phyloP scores from a whole-genome alignment of 2,797 vertebrate genomes.

The Melanotaenia pygmaea region DNA sequence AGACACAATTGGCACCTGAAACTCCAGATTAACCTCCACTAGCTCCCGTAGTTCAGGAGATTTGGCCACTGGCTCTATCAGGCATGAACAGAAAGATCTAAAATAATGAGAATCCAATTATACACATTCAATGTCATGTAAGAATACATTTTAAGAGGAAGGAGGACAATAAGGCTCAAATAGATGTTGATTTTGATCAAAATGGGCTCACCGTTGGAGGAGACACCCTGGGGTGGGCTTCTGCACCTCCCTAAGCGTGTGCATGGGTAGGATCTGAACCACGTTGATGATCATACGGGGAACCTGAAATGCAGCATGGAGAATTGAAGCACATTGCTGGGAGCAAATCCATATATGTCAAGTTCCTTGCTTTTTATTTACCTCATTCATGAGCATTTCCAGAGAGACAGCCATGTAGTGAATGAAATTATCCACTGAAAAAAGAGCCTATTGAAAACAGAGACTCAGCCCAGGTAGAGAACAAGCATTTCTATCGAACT shows the following conservation, averaged over 20 bases:
- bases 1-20: conserved; percentile 75
- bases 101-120: not conserved
- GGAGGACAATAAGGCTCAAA: not conserved
- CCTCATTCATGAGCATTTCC: conserved; percentile 88
- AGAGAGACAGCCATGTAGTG: conserved; percentile 83
- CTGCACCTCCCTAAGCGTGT: conserved; percentile 81
- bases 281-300: conserved; percentile 86
- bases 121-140: not conserved
- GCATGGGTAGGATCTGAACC: conserved; percentile 83
- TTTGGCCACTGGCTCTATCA: conserved; percentile 73
- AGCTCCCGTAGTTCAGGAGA: conserved; percentile 81
- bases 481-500: not conserved
- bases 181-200: not conserved
- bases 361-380: conserved; percentile 28
- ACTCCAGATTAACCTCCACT: conserved; percentile 81
- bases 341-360: not conserved
- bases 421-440: conserved; percentile 85
- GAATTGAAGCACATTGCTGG: not conserved
- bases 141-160: not conserved
- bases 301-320: conserved; percentile 71
- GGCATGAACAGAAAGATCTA: conserved; percentile 85
- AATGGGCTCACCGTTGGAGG: conserved; percentile 75
- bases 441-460: conserved; percentile 72
- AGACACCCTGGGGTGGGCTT: conserved; percentile 82
- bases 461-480: conserved; percentile 14